phyloP scores from a whole-genome alignment of 2,888 invertebrate species.

The Allolobophora icterica region DNA sequence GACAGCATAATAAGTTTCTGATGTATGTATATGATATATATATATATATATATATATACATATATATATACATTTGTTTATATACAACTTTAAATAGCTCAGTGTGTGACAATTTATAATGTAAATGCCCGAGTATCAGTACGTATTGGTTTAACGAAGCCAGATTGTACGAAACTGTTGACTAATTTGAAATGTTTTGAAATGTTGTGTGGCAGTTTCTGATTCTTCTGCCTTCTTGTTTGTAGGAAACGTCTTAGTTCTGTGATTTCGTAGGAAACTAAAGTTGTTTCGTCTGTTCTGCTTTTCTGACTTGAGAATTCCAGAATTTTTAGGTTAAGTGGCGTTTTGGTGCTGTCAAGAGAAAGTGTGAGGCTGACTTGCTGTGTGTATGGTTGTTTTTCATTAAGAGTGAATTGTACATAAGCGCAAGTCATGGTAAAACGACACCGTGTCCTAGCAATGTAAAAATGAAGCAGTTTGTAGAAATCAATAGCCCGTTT shows the following conservation, averaged over 20 bases:
- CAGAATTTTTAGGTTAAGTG: background rate
- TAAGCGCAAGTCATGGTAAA: background rate
- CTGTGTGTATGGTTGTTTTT: background rate
- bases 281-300: background rate
- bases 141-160: background rate
- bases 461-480: no score
- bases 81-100: background rate
- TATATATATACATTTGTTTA: background rate
- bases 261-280: slow-evolving; percentile 9
- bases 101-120: background rate
- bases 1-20: slow-evolving; percentile 9
- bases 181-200: background rate
- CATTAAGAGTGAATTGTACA: background rate
- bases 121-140: background rate
- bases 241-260: background rate
- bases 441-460: background rate
- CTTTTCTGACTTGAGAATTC: background rate
- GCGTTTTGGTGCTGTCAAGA: background rate
- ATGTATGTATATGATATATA: background rate
- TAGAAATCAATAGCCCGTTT: background rate
- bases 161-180: background rate
- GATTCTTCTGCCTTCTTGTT: background rate
- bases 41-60: background rate
- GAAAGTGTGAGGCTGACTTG: background rate
- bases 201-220: background rate